Percentiles rank a stretch among this genome's conserved stretches.
phyloP scores from a whole-genome alignment of 92 coral and sea anemone genomes.

The Parazoanthus darwini region DNA sequence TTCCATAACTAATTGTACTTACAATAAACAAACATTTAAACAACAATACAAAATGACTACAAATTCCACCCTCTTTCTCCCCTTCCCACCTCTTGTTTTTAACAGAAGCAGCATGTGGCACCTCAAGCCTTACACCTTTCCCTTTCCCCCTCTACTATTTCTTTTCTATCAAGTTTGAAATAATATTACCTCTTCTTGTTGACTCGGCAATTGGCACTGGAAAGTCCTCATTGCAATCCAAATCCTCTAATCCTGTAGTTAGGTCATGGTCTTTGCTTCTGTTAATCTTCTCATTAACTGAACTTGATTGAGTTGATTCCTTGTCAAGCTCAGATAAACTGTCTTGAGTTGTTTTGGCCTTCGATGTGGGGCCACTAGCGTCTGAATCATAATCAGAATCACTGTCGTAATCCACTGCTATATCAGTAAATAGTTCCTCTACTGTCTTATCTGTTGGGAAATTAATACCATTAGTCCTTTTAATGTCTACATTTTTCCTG shows the following conservation, averaged over 20 bases:
- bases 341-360: slow-evolving; percentile 5
- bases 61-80: too few relatives aligned
- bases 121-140: background rate
- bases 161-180: background rate
- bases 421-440: slow-evolving; percentile 1
- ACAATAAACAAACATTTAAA: too few relatives aligned
- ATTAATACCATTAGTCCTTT: background rate
- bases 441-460: background rate
- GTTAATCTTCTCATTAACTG: background rate
- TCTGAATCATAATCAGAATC: slow-evolving; percentile 22
- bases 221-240: slow-evolving; percentile 18
- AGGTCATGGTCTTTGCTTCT: background rate
- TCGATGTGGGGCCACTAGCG: slow-evolving; percentile 13
- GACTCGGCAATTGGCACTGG: slow-evolving; percentile 30
- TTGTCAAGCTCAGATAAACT: slow-evolving; percentile 25
- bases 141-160: background rate
- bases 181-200: slow-evolving; percentile 24
- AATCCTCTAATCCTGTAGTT: background rate
- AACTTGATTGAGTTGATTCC: background rate
- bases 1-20: too few relatives aligned
- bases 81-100: too few relatives aligned
- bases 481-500: background rate
- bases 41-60: too few relatives aligned
- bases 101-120: background rate
- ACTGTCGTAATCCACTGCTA: background rate